Conservation (phyloP, 2,113 vertebrate genomes). For the Lophotis ruficrista region DNA sequence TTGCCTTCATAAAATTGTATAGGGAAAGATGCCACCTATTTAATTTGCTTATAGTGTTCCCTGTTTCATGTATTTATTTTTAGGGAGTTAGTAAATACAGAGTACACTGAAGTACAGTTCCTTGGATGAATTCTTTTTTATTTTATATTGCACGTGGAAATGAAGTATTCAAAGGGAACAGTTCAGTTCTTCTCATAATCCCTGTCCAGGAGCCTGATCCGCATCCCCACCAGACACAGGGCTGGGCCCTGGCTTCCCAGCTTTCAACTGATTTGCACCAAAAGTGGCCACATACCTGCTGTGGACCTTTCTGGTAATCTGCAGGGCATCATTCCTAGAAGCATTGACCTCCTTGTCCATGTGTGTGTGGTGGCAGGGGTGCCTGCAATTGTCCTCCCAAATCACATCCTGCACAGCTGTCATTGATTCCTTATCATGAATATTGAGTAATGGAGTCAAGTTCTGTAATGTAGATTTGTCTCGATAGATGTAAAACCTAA, state of each 20-base stretch:
- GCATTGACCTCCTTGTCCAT: no score
- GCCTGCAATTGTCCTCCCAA: background rate
- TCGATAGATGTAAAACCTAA: background rate
- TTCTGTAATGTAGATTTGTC: background rate
- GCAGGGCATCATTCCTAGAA: background rate
- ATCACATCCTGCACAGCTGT: background rate
- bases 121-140: background rate
- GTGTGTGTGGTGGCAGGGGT: background rate
- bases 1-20: background rate
- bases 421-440: background rate
- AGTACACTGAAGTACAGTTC: background rate
- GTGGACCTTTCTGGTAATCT: background rate
- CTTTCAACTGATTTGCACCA: background rate
- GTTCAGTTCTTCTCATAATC: background rate
- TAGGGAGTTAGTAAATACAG: background rate
- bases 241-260: background rate
- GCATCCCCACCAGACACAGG: rapidly evolving
- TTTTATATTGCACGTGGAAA: background rate
- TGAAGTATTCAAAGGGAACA: background rate
- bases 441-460: background rate
- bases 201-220: background rate
- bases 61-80: background rate
- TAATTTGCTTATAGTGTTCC: background rate
- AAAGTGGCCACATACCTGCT: background rate
- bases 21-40: background rate